phyloP scores from a whole-genome alignment of 2,113 vertebrate species.

The Hymenochirus boettgeri region DNA sequence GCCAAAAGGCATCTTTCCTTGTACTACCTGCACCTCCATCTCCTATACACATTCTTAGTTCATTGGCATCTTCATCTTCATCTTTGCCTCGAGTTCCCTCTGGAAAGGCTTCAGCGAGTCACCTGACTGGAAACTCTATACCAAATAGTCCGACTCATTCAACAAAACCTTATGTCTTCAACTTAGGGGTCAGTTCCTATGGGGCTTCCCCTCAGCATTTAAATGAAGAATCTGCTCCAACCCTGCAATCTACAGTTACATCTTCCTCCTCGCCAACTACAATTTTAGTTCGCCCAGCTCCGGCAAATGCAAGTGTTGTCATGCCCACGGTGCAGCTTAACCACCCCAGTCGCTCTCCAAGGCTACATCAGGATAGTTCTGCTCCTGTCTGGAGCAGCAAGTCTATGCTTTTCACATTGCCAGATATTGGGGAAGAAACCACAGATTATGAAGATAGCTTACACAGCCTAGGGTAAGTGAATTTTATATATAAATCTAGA shows the following conservation, averaged over 20 bases:
- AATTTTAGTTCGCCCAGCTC: conserved; percentile 17
- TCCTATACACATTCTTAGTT: conserved; percentile 21
- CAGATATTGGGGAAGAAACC: conserved; percentile 59
- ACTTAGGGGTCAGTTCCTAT: neutral
- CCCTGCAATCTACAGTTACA: neutral
- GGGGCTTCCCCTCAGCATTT: neutral
- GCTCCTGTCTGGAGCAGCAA: conserved; percentile 1
- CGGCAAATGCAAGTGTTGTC: neutral
- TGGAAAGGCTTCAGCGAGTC: neutral
- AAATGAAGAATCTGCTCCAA: conserved; percentile 16
- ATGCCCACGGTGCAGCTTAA: conserved; percentile 3
- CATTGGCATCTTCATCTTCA: conserved; percentile 11
- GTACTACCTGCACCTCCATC: conserved; percentile 23
- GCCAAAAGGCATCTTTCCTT: conserved; percentile 2
- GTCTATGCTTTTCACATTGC: conserved; percentile 47
- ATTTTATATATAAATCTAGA: too few species aligned
- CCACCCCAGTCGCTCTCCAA: neutral
- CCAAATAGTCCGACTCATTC: conserved; percentile 32
- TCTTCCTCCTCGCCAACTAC: neutral
- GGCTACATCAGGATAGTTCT: neutral
- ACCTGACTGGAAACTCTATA: neutral
- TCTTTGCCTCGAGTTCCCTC: conserved; percentile 1
- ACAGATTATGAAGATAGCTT: conserved; percentile 30
- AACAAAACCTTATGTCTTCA: conserved; percentile 14
- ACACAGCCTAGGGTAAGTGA: conserved; percentile 48